phyloP scores from a whole-genome alignment of 2,113 vertebrate genomes.

The Alligator mississippiensis region DNA sequence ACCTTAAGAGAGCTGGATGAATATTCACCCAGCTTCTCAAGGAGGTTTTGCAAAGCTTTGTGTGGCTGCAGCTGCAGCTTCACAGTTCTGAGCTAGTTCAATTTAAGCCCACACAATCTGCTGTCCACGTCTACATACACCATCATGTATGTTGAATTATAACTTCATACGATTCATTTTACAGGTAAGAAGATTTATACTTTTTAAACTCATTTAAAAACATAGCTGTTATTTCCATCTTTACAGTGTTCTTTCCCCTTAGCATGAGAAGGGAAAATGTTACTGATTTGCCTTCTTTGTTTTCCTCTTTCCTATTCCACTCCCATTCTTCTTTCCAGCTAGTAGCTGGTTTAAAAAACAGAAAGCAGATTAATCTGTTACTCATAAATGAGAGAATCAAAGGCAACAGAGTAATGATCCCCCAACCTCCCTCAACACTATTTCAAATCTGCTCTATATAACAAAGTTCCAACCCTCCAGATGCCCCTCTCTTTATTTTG shows the following conservation, averaged over 20 bases:
- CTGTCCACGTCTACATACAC: too few species aligned
- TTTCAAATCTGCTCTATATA: neutral
- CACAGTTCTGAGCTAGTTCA: too few species aligned
- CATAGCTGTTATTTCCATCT: neutral
- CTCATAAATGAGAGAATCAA: neutral
- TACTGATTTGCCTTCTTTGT: neutral
- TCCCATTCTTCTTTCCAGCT: neutral
- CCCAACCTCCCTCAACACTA: neutral
- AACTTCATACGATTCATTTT: neutral
- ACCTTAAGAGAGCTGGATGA: too few species aligned
- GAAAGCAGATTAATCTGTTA: neutral
- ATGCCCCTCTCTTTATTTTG: too few species aligned
- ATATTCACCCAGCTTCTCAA: too few species aligned
- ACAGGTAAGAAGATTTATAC: neutral
- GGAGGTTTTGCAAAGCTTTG: too few species aligned
- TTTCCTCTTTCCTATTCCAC: neutral
- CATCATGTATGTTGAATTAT: neutral
- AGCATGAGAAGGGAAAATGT: neutral
- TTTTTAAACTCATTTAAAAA: neutral
- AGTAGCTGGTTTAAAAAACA: neutral
- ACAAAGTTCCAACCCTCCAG: neutral
- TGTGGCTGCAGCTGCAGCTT: too few species aligned
- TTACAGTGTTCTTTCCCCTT: neutral
- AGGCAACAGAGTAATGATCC: neutral
- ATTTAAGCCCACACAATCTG: too few species aligned